A percentile compares a stretch with the other conserved stretches of the same genome.
Evolutionary conservation across 1,140 invertebrate species (phyloP).

Genomic region (Drosophila repletoides): DNA sequence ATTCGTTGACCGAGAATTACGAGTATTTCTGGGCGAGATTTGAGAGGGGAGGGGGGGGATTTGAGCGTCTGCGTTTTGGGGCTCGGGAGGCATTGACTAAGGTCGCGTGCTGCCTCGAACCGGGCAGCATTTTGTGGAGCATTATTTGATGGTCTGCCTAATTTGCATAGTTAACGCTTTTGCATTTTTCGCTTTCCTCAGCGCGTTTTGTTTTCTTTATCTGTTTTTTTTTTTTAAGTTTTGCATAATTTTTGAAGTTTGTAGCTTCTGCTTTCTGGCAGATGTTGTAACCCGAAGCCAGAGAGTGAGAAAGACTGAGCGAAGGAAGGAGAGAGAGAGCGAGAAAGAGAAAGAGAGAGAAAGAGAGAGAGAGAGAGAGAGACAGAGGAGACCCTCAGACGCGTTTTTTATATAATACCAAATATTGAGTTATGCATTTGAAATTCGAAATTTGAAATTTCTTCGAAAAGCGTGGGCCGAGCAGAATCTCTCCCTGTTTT

Average conservation of each 20-base stretch:
- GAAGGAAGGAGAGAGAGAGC: not conserved
- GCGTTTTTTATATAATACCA: conserved; percentile 33
- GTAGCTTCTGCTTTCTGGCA: conserved; percentile 52
- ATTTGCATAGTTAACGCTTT: conserved; percentile 61
- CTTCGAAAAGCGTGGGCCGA: conserved; percentile 8
- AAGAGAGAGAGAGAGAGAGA: not conserved
- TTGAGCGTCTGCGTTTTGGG: conserved; percentile 12
- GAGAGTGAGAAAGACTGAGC: too few relatives aligned
- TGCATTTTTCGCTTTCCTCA: conserved; percentile 69
- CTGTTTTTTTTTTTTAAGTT: too few relatives aligned
- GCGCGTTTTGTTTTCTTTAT: conserved; percentile 54
- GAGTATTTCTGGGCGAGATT: not conserved
- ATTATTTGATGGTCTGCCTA: conserved; percentile 19
- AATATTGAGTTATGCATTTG: conserved; percentile 27
- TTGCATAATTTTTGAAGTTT: conserved; percentile 63
- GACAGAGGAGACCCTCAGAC: not conserved
- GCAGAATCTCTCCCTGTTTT: not conserved
- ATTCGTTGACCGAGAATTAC: conserved; percentile 28
- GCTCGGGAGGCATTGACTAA: conserved; percentile 50
- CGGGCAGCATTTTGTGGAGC: too few relatives aligned
- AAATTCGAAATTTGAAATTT: not conserved
- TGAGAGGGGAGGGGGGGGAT: not conserved
- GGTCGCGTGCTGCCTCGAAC: conserved; percentile 25
- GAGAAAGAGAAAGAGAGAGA: not conserved
- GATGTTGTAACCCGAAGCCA: conserved; percentile 27